phyloP scores from a whole-genome alignment of 2,797 vertebrate species.

The Sternotherus odoratus region DNA sequence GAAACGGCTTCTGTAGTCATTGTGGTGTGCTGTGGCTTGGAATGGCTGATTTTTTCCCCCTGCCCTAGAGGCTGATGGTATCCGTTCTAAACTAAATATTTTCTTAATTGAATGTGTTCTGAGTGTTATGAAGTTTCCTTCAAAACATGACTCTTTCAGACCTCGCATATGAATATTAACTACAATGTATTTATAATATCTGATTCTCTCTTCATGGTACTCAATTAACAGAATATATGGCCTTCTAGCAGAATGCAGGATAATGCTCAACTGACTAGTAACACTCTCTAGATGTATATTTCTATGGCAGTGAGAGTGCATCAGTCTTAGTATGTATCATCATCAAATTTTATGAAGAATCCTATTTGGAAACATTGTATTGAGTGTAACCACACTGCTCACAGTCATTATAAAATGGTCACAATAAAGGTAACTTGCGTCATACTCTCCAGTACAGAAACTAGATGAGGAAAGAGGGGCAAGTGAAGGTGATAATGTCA shows the following conservation, averaged over 20 bases:
- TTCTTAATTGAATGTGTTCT: neutral
- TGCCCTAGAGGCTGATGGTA: neutral
- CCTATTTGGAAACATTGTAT: neutral
- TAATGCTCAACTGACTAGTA: neutral
- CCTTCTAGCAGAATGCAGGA: neutral
- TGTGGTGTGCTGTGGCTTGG: neutral
- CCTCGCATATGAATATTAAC: neutral
- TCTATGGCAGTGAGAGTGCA: neutral
- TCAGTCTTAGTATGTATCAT: neutral
- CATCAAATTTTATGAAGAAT: neutral
- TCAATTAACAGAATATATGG: fast-evolving
- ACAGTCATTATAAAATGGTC: neutral
- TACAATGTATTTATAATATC: neutral
- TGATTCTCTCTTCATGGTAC: neutral
- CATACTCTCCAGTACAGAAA: neutral
- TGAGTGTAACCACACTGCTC: neutral
- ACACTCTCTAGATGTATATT: neutral
- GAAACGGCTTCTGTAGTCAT: neutral
- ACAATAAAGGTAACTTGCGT: neutral
- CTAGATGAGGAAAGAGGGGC: neutral
- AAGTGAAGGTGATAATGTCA: neutral
- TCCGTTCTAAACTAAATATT: neutral
- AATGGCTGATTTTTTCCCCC: fast-evolving
- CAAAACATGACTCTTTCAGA: neutral
- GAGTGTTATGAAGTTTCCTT: neutral